Evolutionary conservation across 2,113 vertebrate species (phyloP), one percentile per base, ranked within the genome.

Genomic region (Scytalopus superciliaris): DNA sequence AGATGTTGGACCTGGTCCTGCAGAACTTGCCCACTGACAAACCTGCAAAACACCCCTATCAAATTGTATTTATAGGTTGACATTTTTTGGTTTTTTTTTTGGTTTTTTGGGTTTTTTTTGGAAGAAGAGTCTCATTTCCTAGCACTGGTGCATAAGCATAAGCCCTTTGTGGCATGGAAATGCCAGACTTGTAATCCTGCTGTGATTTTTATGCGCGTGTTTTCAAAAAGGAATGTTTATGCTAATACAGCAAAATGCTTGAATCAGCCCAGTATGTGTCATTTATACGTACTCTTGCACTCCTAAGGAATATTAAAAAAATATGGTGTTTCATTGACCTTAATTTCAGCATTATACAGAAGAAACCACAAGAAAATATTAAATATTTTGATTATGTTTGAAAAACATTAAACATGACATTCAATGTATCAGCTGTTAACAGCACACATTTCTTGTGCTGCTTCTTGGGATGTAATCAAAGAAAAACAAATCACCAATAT

Each of bases 391-490:
- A 85, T 92, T 95, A 75, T 68, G 57, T 85, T 84, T 89, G 76
- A 73, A 96, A 95, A 96, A 78, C 89, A 95, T 96, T 94, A 93
- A 95, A 92, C 70, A 78, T 95, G 91, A 45, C 83, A 87, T 90
- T 79, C 68, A 66, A 78, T 95, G 64, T 82, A 92, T 93, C 94
- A 95, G 52, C 73, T 94, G 63, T 75, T 97, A 96, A 92, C 52
- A 94, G 80, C 83, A 60, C 53, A 60, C 49, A 88, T 89, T 94
- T 94, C 62, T 94, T 44, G 3, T 56, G n/a, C 33, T 78, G 60
- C n/a, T 94, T 69, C 74, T 95, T 1, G 0, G 64, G 85, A 73
- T 78, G 59, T 81, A 96, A 97, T 94, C 85, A 96, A 96, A 95
- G 85, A 53, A 93, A 96, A 95, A 92, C 70, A 97, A 93, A 92